phyloP scores from a whole-genome alignment of 2,113 vertebrate species.

The Hemiprocne comata region DNA sequence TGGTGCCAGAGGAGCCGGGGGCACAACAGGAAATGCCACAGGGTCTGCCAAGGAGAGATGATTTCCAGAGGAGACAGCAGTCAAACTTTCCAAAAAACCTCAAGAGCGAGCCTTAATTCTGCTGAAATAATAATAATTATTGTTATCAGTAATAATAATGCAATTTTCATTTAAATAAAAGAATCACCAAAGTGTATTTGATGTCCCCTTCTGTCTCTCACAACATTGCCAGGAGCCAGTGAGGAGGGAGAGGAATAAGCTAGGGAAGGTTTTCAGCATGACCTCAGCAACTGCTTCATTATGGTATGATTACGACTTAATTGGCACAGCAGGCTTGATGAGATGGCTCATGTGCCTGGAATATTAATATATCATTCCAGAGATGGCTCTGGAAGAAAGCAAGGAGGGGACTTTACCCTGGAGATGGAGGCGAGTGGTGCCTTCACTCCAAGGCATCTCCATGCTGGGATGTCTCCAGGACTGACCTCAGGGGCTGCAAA shows the following conservation, averaged over 20 bases:
- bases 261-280: background rate
- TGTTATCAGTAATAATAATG: background rate
- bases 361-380: background rate
- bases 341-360: background rate
- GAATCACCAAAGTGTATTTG: background rate
- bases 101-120: background rate
- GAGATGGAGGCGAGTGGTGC: background rate
- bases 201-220: background rate
- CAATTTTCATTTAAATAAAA: background rate
- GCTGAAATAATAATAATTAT: background rate
- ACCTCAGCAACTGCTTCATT: constrained; percentile 20
- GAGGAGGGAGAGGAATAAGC: background rate
- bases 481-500: background rate
- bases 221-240: background rate
- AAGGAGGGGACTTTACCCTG: background rate
- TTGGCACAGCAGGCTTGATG: background rate
- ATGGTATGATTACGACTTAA: background rate
- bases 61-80: background rate
- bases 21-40: rapidly evolving
- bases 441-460: background rate
- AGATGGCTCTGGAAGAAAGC: background rate
- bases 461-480: background rate
- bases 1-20: rapidly evolving
- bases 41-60: background rate
- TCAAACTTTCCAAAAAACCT: background rate